Evolutionary conservation across 2,113 vertebrate species (phyloP), one percentile per base, ranked within the genome.

Genomic region (Rhombomys opimus): DNA sequence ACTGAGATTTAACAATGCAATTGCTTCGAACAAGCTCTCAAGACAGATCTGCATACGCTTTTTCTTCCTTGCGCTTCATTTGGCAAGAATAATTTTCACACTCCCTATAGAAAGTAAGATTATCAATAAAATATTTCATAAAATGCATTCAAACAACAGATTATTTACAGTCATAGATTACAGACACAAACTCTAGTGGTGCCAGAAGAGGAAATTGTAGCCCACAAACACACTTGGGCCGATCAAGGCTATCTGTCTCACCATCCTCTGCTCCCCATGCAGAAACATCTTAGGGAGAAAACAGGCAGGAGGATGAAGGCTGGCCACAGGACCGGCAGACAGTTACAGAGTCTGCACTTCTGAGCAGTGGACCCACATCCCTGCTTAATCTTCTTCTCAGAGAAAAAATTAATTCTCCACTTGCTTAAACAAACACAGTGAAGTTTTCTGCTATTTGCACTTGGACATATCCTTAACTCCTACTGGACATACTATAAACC

Each of bases 41-140:
- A 68, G 25, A 35, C 61, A 68, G 30, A 18, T n/a, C 52, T 70
- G 25, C 4, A 7, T 52, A 80, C 86, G 86, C 52, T 57, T 78
- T 81, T 93, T 57, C 52, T 77, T 32, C 50, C 65, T 2, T 38
- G 46, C 72, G 80, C 61, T 94, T 93, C 77, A 38, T 25, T 85
- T 86, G 72, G 63, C 70, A 67, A 92, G 46, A 50, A 11, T 7
- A 46, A 87, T 4, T 10, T 8, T 84, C 73, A 93, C 20, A 68
- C 54, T 70, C 75, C 54, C 75, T 87, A n/a, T 32, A 70, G 41
- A 95, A 75, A 6, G 73, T n/a, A 93, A 92, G 52, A 52, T 15
- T 57, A 52, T 7, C 72, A 82, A 59, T 89, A 84, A 93, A 95
- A 4, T 94, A 91, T n/a, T 32, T 65, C 63, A 80, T 87, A 87